Base-by-base conservation (phyloP, 1,140 invertebrate genomes). In the Drosophila cardini region DNA sequence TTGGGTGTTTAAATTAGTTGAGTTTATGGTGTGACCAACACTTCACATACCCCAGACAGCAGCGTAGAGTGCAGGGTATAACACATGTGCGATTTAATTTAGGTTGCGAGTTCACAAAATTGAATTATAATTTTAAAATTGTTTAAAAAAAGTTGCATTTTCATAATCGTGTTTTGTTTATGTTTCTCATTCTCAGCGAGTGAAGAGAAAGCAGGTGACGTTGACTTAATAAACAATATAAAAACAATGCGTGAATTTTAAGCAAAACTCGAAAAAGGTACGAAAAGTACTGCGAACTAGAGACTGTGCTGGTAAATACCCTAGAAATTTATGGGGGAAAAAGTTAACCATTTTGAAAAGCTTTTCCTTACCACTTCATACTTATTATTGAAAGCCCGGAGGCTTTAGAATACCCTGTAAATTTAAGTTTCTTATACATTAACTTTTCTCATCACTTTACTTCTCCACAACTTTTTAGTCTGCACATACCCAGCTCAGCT, bases 151-250 rank as follows among this genome's bases (percentile, higher is more conserved):
- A 67, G 78, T 77, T 26, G 21, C 76, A 55, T 80, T 73, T 80
- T 83, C 61, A 62, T 73, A 55, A 62, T 38, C 62, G 34, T 15
- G 36, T 77, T 70, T 84, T 89, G 75, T 83, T 82, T 87, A 80
- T 69, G 26, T 72, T 80, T 90, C 79, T 77, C 72, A 83, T 90
- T 89, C 83, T 90, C 76, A 83, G 64, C 9, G 52, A 9, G 32
- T 56, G 62, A n/a, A n/a, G 80, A 73, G 85, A 89, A 86, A 89
- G 80, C 64, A 56, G 56, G n/a, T 48, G 67, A 53, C 48, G 56
- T 32, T 56, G 53, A 16, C 50, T 16, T 32, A 67, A 38, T 9
- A 65, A 65, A 42, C 4, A 50, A 61, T 26, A 61, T 26, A 53
- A 55, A 57, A 50, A 71, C 50, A 74, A 71, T 60, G 55, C 79